Base-by-base conservation (phyloP, 2,113 vertebrate genomes). In the Engraulis encrasicolus region DNA sequence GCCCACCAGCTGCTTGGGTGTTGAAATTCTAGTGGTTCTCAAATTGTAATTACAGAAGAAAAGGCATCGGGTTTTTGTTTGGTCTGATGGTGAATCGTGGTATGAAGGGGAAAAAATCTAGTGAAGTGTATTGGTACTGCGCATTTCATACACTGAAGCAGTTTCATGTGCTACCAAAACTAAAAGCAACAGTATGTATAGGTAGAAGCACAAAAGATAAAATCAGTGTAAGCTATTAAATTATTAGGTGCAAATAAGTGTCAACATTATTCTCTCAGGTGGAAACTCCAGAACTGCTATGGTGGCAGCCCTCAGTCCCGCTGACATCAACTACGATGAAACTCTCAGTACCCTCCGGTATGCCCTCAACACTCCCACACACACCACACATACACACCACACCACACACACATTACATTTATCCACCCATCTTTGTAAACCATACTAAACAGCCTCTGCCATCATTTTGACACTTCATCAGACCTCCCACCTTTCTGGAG, bases 291-390 rank as follows among this genome's bases (percentile, higher is more conserved):
- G 98, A 89, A 99, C 98, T 49, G 98, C 98, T 0, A 99, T 99
- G 98, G 98, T 99, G 27, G 98, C 98, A 88, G 98, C 98, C 79
- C 94, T 99, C 93, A 99, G 98, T 93, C 98, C 98, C 1, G 98
- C 98, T 86, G 98, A 99, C 83, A 99, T 99, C 85, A 99, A 99
- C 94, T 99, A 99, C 0, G 98, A 99, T 90, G 98, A 99, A 94
- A 99, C 98, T n/a, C 92, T 99, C 87, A 99, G 98, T 94, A 99
- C 98, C 50, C 95, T 99, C 88, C 97, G 98, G 98, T 99, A 96
- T 66, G 83, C 0, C 61, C 49, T 31, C 11, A 78, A 1, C 18
- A 17, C 52, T 3, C 52, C 52, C 52, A 17, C 2, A 17, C 45
- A 17, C 78, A 20, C 37, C n/a, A 12, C 12, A 6, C n/a, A n/a